Evolutionary conservation across 2,113 vertebrate genomes (phyloP).

Genomic region (Chloebia gouldiae): DNA sequence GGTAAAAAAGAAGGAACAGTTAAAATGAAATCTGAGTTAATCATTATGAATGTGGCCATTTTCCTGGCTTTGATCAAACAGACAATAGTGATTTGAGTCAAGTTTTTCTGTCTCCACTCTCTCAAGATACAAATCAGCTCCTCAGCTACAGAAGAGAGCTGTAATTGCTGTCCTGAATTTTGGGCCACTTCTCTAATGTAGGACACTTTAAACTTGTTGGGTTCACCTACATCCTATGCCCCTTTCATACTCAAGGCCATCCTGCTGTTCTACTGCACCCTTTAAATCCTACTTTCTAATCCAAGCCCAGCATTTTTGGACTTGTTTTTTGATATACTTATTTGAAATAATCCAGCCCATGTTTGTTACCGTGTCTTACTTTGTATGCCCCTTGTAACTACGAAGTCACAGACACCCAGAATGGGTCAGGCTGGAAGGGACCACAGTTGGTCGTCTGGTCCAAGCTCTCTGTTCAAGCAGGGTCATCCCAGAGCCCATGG

Average conservation of each 20-base stretch:
- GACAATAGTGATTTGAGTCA: background rate
- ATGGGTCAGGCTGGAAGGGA: background rate
- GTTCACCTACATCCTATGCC: background rate
- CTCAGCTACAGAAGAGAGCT: background rate
- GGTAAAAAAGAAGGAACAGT: background rate
- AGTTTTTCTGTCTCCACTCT: background rate
- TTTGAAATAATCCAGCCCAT: background rate
- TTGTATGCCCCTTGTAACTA: background rate
- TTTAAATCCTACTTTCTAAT: background rate
- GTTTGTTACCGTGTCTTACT: background rate
- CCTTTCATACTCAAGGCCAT: background rate
- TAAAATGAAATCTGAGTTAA: background rate
- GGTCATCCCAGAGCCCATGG: background rate
- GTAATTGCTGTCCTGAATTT: background rate
- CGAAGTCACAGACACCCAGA: background rate
- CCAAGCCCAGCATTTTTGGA: background rate
- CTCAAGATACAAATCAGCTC: background rate
- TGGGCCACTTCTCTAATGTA: background rate
- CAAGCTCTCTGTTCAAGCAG: background rate
- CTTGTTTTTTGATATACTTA: background rate
- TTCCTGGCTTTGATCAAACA: background rate
- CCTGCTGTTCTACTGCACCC: background rate
- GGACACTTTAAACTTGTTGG: accelerated
- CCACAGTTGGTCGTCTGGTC: background rate
- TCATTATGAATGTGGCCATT: background rate